Percentiles rank a stretch among this genome's conserved stretches.
These are phyloP conservation scores for Sarcophaga subvicina DNA, from an alignment of 2,888 invertebrate genomes.

Conservation along the genomic window DNA sequence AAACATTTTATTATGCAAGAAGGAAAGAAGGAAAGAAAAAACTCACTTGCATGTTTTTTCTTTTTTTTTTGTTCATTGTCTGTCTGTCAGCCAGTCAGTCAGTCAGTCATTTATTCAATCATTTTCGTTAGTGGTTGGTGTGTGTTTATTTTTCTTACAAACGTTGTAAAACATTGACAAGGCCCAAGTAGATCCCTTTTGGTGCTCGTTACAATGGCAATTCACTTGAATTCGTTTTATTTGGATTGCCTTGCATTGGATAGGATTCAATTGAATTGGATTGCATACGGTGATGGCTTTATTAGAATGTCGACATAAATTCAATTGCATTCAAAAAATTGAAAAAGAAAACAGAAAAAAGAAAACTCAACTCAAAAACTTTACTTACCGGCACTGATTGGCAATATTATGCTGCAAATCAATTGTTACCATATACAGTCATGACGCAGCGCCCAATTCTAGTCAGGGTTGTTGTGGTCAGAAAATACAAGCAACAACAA, in stretches of 20 bases:
- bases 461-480: slow-evolving; percentile 41
- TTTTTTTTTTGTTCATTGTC: slow-evolving; percentile 25
- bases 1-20: slow-evolving; percentile 56
- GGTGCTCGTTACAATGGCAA: neutral
- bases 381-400: slow-evolving; percentile 66
- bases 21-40: neutral
- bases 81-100: slow-evolving; percentile 18
- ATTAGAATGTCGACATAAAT: slow-evolving; percentile 66
- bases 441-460: slow-evolving; percentile 77
- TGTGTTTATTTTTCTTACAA: slow-evolving; percentile 38
- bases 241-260: neutral
- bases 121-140: neutral
- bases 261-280: slow-evolving; percentile 15
- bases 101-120: slow-evolving; percentile 18
- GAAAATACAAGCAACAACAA: neutral
- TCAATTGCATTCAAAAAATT: slow-evolving; percentile 62
- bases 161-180: slow-evolving; percentile 13
- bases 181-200: slow-evolving; percentile 9
- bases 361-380: slow-evolving; percentile 40
- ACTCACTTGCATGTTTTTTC: slow-evolving; percentile 29
- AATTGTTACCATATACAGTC: slow-evolving; percentile 75
- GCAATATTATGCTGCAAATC: slow-evolving; percentile 67
- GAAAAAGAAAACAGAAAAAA: neutral
- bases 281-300: slow-evolving; percentile 64
- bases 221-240: no score